A percentile compares a stretch with the other conserved stretches of the same genome.
These are phyloP conservation scores for Leptobrachium leishanense DNA, from an alignment of 2,113 vertebrate genomes.

Conservation along the genomic window DNA sequence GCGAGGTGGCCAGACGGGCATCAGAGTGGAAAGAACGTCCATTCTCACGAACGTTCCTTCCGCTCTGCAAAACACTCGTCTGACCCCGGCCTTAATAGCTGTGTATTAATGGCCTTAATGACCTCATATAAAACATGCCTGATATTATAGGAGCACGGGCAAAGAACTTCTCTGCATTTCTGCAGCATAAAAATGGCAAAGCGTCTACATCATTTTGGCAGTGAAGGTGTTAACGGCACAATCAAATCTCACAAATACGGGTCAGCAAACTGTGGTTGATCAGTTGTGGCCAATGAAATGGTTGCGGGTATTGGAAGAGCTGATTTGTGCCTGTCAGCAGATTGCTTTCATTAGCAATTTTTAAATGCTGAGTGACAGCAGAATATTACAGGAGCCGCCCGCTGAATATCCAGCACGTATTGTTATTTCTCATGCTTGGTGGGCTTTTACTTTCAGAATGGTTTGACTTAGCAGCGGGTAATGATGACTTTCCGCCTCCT, in stretches of 20 bases:
- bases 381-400: neutral
- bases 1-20: too few relatives aligned
- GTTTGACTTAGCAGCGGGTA: neutral
- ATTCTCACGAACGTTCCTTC: too few relatives aligned
- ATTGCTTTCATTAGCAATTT: constrained; percentile 23
- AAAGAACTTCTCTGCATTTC: too few relatives aligned
- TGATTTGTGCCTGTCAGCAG: neutral
- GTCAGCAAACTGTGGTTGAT: neutral
- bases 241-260: constrained; percentile 25
- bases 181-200: too few relatives aligned
- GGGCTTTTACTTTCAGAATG: constrained; percentile 5
- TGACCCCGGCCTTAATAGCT: too few relatives aligned
- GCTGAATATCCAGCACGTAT: neutral
- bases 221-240: neutral
- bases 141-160: too few relatives aligned
- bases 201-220: too few relatives aligned
- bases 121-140: too few relatives aligned
- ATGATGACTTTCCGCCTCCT: neutral
- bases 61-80: too few relatives aligned
- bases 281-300: neutral
- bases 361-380: constrained; percentile 2
- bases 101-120: too few relatives aligned
- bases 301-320: neutral
- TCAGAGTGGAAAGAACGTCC: too few relatives aligned
- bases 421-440: constrained; percentile 10